Base-by-base conservation (phyloP, 2,888 invertebrate species). In the Oxyteleia sp. region DNA sequence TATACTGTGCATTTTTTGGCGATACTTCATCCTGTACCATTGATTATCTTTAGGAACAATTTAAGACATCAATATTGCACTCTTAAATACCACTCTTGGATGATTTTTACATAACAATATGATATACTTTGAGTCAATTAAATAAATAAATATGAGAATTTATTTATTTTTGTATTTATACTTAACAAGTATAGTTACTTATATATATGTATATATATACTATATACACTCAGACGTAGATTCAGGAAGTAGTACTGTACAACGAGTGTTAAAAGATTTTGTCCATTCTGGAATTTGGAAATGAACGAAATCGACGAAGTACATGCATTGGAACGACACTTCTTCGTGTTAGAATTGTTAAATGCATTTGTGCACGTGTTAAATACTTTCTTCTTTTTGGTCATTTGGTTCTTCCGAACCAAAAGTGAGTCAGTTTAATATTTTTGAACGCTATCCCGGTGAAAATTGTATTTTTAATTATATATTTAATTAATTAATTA, bases 31-130 rank as follows among this genome's bases (percentile, higher is more conserved):
- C 16, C n/a, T 18, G 43, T 61, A 61, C 41, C 61, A 63, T 53
- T 32, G 61, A 72, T 72, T 72, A 61, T 72, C 43, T 49, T 43
- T 38, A 61, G 61, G 72, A 72, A 72, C 72, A 72, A 63, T 61
- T 51, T 43, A 15, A 51, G n/a, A 72, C 72, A 72, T 72, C 53
- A 63, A 61, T 63, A 72, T 72, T 63, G 61, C 41, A 53, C 23
- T 45, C 11, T 49, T 59, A 47, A 71, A 49, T 41, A 59, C 47
- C 57, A 57, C 20, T 69, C 41, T 8, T 49, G 0, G 11, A 35
- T 51, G 13, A 0, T 26, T 53, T 63, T 41, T 49, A 74, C 29
- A 26, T 35, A 74, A 63, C 45, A 45, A 29, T 51, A 35, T 72
- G 20, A 15, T 45, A 45, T 16, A 45, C 3, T 10, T 45, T 45